Evolutionary conservation across 30 jellyfish, hydroid and myxozoan species (phyloP), one percentile per base, ranked within the genome.

Genomic region (Aurelia aurita): DNA sequence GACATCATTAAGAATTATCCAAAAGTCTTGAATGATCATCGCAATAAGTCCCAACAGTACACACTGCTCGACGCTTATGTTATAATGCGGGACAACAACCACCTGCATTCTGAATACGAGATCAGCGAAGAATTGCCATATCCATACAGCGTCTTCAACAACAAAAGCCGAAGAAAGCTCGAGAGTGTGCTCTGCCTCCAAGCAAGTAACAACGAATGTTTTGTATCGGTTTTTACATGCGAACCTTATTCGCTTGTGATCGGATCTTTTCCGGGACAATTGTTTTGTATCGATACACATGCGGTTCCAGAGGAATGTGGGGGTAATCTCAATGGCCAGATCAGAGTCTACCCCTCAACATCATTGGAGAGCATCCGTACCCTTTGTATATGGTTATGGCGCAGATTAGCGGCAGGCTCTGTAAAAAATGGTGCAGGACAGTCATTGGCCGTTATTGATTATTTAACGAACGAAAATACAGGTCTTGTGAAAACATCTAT

Each of bases 291-390:
- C 18, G 76, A 64, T 64, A 64, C 76, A 5, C 76, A 64, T 43
- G 35, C 31, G 29, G 35, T 64, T 21, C 76, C 76, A 22, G 76
- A 64, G 35, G 31, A 18, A 64, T 31, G 31, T 21, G 76, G 76
- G 18, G 76, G 76, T 64, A 64, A 64, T 64, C 49, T 31, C 76
- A 64, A 64, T 64, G 76, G 49, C 55, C 76, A 64, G 31, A 8
- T 64, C 49, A 64, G 76, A 64, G 35, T 64, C 21, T 64, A 64
- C 76, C 22, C 51, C 9, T 39, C 51, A 8, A 15, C 51, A 6
- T 39, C 51, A 39, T 6, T 39, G 2, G 51, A 9, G 9, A 39
- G 9, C 9, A 39, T 39, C 13, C 51, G 51, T 39, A 4, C 15
- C 16, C 51, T 39, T 39, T 39, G 51, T 39, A 15, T 39, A 39